These are phyloP conservation scores for Epistrophe grossulariae DNA, from an alignment of 2,888 invertebrate species.

Conservation along the genomic window DNA sequence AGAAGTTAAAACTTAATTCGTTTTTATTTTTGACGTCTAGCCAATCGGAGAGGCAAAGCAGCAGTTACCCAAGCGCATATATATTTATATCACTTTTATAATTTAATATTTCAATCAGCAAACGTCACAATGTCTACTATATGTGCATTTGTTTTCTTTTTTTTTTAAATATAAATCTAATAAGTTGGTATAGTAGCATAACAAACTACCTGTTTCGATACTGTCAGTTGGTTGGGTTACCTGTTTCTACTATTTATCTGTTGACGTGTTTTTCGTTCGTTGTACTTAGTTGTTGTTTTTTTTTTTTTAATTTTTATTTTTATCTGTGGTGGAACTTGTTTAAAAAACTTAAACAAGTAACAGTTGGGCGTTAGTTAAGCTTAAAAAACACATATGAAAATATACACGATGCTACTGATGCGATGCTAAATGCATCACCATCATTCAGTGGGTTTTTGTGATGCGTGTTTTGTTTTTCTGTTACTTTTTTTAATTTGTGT, in stretches of 20 bases:
- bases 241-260: slow-evolving; percentile 17
- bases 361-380: slow-evolving; percentile 21
- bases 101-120: neutral
- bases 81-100: neutral
- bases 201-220: slow-evolving; percentile 30
- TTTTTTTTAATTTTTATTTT: neutral
- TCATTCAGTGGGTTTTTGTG: slow-evolving; percentile 2
- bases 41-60: neutral
- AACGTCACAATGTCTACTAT: neutral
- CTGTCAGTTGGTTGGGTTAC: slow-evolving; percentile 6
- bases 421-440: neutral
- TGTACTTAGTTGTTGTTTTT: slow-evolving; percentile 17
- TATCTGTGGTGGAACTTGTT: slow-evolving; percentile 16
- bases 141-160: neutral
- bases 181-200: neutral
- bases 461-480: neutral
- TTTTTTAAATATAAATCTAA: slow-evolving; percentile 2
- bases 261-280: slow-evolving; percentile 19
- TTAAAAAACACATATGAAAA: neutral
- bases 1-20: neutral
- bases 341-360: neutral
- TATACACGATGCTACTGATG: neutral
- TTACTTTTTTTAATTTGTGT: neutral
- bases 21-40: neutral
- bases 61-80: neutral